Base-by-base conservation (phyloP, 1,140 invertebrate genomes). In the Pristionchus pacificus region DNA sequence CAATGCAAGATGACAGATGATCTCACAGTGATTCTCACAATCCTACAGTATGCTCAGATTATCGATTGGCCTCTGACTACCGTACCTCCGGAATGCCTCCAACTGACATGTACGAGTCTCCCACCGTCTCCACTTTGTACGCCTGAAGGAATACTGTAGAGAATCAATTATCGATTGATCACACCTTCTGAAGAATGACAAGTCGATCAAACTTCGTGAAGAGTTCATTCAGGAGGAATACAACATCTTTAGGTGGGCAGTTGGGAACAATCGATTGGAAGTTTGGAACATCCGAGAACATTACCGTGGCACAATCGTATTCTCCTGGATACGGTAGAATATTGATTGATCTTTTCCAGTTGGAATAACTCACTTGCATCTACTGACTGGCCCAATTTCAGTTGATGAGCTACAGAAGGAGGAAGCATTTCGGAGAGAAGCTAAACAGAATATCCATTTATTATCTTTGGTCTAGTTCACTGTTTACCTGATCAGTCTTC, bases 21-120 rank as follows among this genome's bases (percentile, higher is more conserved):
- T 94, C 78, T 90, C 89, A 27, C 95, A 93, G 83, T 98, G 95
- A 61, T 90, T 90, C 71, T 89, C 88, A 85, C 93, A 93, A 19
- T 10, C 38, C 38, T 49, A 10, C 6, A 49, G 38, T 10, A 19
- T 10, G 19, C 19, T 6, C 6, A 49, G 38, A 49, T 10, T 49
- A 19, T 10, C 6, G 19, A 49, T 6, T 6, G 38, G 38, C 6
- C 6, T 10, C 6, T 49, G 38, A 19, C 6, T n/a, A n/a, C n/a
- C 38, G 6, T 19, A 90, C 90, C 81, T 97, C 94, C 0, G 95
- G 95, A 61, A 98, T 86, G 25, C 95, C 95, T 77, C 93, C 96
- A 2, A 97, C 93, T 0, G 94, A 93, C 95, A 98, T 97, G 85
- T 98, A 98, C 84, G 97, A 97, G 86, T 98, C 95, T 77, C 95